These are phyloP conservation scores for Chionoecetes opilio DNA, from an alignment of 1,140 invertebrate species.

Conservation along the genomic window DNA sequence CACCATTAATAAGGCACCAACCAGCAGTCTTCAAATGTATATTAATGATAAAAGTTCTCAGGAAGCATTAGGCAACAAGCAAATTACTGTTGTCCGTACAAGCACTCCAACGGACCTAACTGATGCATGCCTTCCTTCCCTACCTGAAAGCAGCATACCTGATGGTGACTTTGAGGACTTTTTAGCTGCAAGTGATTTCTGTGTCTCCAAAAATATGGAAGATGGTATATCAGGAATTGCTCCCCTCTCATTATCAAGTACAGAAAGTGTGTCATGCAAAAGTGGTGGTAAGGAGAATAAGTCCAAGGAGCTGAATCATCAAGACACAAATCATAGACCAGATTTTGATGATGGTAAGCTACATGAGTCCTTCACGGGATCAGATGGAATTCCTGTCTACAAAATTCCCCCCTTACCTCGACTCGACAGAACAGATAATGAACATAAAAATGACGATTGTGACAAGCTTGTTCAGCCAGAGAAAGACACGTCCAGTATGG, in stretches of 20 bases:
- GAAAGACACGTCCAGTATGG: neutral
- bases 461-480: neutral
- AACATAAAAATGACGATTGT: neutral
- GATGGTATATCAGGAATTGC: neutral
- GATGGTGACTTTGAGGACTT: neutral
- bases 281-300: neutral
- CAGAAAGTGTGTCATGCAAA: neutral
- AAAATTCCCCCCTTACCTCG: conserved; percentile 53
- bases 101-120: conserved; percentile 22
- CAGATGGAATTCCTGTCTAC: conserved; percentile 71
- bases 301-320: neutral
- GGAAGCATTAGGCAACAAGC: neutral
- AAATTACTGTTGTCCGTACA: neutral
- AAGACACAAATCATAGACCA: neutral
- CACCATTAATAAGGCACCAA: neutral
- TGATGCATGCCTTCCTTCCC: conserved; percentile 39
- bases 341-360: neutral
- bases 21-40: neutral
- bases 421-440: neutral
- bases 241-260: neutral
- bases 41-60: neutral
- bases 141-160: conserved; percentile 39
- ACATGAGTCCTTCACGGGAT: conserved; percentile 59
- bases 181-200: neutral
- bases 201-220: neutral